Percentiles rank a stretch among this genome's conserved stretches.
These are phyloP conservation scores for Anastrepha obliqua DNA, from an alignment of 1,140 invertebrate species.

Conservation along the genomic window DNA sequence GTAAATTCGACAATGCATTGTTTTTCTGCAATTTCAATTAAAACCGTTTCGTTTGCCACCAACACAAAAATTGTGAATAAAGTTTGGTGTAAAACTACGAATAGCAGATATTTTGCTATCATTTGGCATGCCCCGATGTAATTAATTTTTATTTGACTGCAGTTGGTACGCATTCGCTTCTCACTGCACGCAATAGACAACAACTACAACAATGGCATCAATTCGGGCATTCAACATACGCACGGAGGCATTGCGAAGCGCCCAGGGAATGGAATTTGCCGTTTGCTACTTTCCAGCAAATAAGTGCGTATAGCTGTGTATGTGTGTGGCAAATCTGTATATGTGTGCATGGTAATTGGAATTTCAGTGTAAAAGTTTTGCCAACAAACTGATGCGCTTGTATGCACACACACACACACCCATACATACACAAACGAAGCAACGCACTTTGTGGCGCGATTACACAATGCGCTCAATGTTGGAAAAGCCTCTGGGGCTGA, in stretches of 20 bases:
- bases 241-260: no score
- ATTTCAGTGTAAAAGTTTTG: slow-evolving; percentile 1
- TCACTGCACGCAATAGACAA: background rate
- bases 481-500: background rate
- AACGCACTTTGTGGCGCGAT: background rate
- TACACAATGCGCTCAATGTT: background rate
- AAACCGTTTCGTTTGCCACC: background rate
- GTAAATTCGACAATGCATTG: background rate
- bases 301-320: no score
- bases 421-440: background rate
- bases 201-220: background rate
- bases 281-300: no score
- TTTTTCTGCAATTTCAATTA: background rate
- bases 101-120: background rate
- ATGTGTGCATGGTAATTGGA: background rate
- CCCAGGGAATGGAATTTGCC: no score
- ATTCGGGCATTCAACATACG: background rate
- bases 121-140: background rate
- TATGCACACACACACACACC: background rate
- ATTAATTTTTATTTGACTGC: slow-evolving; percentile 13
- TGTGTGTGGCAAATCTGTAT: no score
- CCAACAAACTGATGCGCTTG: background rate
- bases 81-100: background rate
- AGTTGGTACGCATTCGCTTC: background rate
- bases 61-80: background rate